A percentile compares a stretch with the other conserved stretches of the same genome.
These are phyloP conservation scores for Tetragonisca angustula DNA, from an alignment of 2,888 invertebrate genomes.

Conservation along the genomic window DNA sequence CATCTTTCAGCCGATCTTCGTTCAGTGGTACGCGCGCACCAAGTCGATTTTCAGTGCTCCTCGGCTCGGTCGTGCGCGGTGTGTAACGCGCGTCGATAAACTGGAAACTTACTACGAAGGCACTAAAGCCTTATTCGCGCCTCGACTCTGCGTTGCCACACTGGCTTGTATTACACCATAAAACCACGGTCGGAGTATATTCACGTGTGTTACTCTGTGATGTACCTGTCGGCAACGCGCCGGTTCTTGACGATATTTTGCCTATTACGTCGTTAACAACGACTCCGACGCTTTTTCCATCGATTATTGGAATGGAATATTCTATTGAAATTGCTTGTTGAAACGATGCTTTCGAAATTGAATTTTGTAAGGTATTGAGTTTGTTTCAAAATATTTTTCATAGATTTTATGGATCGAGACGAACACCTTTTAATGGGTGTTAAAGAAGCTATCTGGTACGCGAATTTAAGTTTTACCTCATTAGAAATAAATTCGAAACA, in stretches of 20 bases:
- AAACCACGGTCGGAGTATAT: constrained; percentile 55
- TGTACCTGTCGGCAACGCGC: constrained; percentile 40
- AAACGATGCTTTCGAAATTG: background rate
- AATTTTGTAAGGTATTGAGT: background rate
- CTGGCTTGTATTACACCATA: constrained; percentile 67
- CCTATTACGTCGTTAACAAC: background rate
- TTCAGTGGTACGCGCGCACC: background rate
- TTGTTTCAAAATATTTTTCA: background rate
- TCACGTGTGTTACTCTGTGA: constrained; percentile 35
- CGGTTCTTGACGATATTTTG: constrained; percentile 30
- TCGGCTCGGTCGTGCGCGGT: constrained; percentile 40
- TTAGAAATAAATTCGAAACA: no score
- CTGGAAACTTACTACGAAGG: constrained; percentile 70
- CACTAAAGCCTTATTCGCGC: constrained; percentile 72
- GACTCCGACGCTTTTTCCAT: background rate
- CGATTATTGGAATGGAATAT: background rate
- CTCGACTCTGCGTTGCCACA: constrained; percentile 35
- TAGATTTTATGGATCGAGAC: background rate
- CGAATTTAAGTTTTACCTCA: no score
- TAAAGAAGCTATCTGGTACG: no score
- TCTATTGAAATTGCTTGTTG: background rate
- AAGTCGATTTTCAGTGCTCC: constrained; percentile 29
- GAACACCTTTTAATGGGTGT: no score
- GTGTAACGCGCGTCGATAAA: constrained; percentile 73
- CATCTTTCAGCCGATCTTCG: background rate